Conservation (phyloP, 2,113 vertebrate genomes). For the Psilopsiagon aurifrons region DNA sequence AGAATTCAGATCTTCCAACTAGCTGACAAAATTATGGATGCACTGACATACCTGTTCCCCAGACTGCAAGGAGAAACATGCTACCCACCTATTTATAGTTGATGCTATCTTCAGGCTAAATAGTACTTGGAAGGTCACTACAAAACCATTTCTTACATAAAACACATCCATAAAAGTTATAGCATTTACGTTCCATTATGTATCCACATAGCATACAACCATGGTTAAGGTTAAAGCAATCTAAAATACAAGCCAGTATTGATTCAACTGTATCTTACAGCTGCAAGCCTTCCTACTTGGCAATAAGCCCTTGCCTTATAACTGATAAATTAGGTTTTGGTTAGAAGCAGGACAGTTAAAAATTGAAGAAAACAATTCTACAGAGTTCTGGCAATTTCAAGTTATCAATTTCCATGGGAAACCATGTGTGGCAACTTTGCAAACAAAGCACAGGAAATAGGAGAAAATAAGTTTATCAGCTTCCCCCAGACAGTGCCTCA, state of each 20-base stretch:
- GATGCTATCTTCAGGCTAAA: background rate
- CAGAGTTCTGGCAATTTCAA: background rate
- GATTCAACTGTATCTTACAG: background rate
- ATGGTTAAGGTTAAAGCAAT: background rate
- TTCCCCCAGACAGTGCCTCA: background rate
- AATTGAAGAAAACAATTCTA: background rate
- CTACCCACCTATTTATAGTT: background rate
- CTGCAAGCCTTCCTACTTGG: background rate
- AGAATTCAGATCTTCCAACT: background rate
- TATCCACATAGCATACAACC: background rate
- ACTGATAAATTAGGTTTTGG: background rate
- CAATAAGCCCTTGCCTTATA: background rate
- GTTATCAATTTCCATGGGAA: background rate
- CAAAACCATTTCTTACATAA: background rate
- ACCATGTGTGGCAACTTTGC: background rate
- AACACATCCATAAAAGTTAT: background rate
- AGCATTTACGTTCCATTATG: too few species aligned
- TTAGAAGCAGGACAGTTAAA: background rate
- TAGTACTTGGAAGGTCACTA: background rate
- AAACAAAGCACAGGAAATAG: background rate
- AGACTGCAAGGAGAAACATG: background rate
- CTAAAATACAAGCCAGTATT: background rate
- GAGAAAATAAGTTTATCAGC: background rate
- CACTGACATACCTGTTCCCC: background rate
- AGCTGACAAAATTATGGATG: background rate